Base-by-base conservation (phyloP, 2,113 vertebrate genomes). In the Dasyornis broadbenti region DNA sequence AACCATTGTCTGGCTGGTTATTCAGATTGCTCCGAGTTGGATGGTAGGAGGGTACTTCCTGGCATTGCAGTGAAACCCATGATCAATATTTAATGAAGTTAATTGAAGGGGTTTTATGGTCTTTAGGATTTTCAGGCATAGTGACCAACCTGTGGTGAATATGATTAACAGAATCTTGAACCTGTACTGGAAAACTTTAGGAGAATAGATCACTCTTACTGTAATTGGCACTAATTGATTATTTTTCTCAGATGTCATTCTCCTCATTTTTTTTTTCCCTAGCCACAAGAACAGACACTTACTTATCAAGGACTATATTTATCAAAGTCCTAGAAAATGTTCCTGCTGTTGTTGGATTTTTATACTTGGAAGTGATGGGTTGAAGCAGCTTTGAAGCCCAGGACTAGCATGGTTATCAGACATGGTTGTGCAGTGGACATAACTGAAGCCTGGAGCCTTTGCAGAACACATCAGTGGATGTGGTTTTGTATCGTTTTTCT, bases 401-500 rank as follows among this genome's bases (percentile, higher is more conserved):
- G 64, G 28, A 37, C 60, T 61, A 19, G 37, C 2, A 1, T 75
- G 50, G 33, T 56, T 63, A 60, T 44, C 15, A 44, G 77, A 39
- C 56, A 71, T 84, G 77, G 56, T 30, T 45, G 6, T 77, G 71
- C 66, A 73, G 33, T 50, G 61, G n/a, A 66, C 23, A 13, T 33
- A 65, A 3, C 45, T 39, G 50, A 84, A 94, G 53, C 53, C 64
- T 78, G 45, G 31, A 95, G 44, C 24, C 40, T 45, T 69, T 86
- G 52, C n/a, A 92, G 60, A 64, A 27, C 39, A 37, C 69, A 73
- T 60, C 61, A 72, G 72, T 96, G 76, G 73, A 85, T 95, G 87
- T 90, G 87, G 85, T 45, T 97, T 96, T 63, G 24, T 73, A 39
- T 85, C 6, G 0, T 91, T 95, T 96, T 86, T 79, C 87, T 92